Conservation (phyloP, 2,113 vertebrate genomes). For the Laticauda laticaudata region DNA sequence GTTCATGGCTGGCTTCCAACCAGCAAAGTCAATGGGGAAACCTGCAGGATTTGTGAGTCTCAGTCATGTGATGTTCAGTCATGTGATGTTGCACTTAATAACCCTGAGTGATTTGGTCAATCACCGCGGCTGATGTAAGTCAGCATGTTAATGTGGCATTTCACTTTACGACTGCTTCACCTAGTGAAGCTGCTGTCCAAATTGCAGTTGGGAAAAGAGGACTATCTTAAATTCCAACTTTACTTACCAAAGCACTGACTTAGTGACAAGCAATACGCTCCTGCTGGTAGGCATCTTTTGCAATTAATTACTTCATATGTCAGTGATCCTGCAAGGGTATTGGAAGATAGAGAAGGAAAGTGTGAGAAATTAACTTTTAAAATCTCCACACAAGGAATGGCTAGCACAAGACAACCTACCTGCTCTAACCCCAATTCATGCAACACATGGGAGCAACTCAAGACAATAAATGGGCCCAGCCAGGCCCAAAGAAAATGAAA, state of each 20-base stretch:
- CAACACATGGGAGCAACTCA: not conserved
- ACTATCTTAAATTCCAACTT: not conserved
- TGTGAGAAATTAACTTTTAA: not conserved
- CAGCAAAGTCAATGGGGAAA: not conserved
- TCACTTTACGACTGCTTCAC: not conserved
- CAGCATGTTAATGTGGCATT: not conserved
- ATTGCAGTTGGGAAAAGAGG: not conserved
- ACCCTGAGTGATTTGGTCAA: not conserved
- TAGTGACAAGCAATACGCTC: not conserved
- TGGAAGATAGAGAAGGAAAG: not conserved
- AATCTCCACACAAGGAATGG: not conserved
- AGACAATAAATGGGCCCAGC: not conserved
- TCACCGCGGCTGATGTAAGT: not conserved
- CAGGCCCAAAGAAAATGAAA: not conserved
- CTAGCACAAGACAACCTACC: not conserved
- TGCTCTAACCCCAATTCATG: not conserved
- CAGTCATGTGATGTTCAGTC: not conserved
- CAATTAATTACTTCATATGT: slow-evolving; percentile 16
- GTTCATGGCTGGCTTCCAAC: not conserved
- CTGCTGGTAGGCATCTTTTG: not conserved
- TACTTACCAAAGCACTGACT: slow-evolving; percentile 26
- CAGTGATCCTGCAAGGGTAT: not conserved
- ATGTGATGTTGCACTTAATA: not conserved
- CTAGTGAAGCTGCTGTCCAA: not conserved
- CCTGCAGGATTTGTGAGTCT: not conserved